These are phyloP conservation scores for Pectinophora gossypiella DNA, from an alignment of 1,140 invertebrate genomes.

Conservation along the genomic window DNA sequence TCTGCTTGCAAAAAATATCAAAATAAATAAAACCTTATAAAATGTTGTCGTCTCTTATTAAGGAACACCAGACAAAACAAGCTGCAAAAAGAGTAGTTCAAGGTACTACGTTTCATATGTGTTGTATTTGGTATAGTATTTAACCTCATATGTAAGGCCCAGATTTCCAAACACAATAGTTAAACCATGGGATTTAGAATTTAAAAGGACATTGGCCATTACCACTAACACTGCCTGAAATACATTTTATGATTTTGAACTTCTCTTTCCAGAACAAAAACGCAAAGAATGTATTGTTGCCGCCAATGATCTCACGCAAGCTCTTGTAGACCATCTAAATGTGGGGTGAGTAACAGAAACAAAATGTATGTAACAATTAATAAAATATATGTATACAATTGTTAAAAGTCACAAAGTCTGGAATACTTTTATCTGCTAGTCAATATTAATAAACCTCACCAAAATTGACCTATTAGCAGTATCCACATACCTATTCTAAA, in stretches of 20 bases:
- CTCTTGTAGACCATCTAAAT: conserved; percentile 97
- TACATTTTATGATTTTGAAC: background rate
- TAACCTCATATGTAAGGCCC: background rate
- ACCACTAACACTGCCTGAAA: background rate
- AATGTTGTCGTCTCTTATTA: conserved; percentile 61
- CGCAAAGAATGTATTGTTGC: conserved; percentile 95
- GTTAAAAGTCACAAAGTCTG: too few relatives aligned
- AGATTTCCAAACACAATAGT: background rate
- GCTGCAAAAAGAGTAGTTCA: conserved; percentile 56
- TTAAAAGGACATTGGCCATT: background rate
- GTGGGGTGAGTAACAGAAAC: conserved; percentile 84
- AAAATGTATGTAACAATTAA: too few relatives aligned
- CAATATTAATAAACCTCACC: background rate
- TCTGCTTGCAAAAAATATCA: conserved; percentile 4
- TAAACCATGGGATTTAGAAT: background rate
- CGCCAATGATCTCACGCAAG: conserved; percentile 93
- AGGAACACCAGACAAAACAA: conserved; percentile 65
- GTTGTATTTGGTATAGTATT: conserved; percentile 1
- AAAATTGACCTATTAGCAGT: background rate
- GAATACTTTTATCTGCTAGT: too few relatives aligned
- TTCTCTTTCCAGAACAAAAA: conserved; percentile 87
- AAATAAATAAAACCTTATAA: too few relatives aligned
- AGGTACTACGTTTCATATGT: conserved; percentile 30
- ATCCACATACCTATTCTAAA: background rate
- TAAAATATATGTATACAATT: too few relatives aligned